Base-by-base conservation (phyloP, 92 coral and sea anemone genomes). In the Pocillopora meandrina region DNA sequence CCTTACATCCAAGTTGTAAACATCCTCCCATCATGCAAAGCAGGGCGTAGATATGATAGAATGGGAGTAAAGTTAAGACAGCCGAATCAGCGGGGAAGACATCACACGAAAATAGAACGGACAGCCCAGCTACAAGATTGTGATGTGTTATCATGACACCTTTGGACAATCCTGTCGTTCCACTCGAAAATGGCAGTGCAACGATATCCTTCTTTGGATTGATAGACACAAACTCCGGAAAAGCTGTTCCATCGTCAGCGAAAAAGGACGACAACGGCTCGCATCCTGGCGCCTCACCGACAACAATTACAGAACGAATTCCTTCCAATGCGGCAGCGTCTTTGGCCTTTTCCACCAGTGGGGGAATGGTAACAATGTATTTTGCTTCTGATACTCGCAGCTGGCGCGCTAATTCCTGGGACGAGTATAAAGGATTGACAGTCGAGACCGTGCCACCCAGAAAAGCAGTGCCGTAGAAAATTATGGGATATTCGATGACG, bases 121-220 rank as follows among this genome's bases (percentile, higher is more conserved):
- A 21, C 21, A 20, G 56, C 47, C 76, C 86, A n/a, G 88, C 79
- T n/a, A 87, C 74, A 31, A 91, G 70, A 65, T 95, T 95, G 79
- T 88, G 87, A 82, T 95, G 98, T 9, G 98, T 95, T 33, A 95
- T 69, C 95, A 95, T 95, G 26, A 92, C 96, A 2, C 95, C 98
- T 69, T 92, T 92, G 13, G 95, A 95, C 33, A 90, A 76, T 12
- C 98, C 98, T 58, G 98, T 95, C 21, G 98, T 95, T 3, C 98
- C 98, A 81, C 98, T 92, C 19, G 98, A 95, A 71, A 92, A 95
- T 2, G 95, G 93, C 20, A 95, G 56, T 55, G 72, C 58, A 9
- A 92, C 90, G 55, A 84, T 72, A 15, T 95, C 96, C 47, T 95
- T 93, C 72, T 87, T 92, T 60, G 90, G 84, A 85, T 95, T 85